Evolutionary conservation across 2,113 vertebrate species (phyloP).

Genomic region (Tringa solitaria): DNA sequence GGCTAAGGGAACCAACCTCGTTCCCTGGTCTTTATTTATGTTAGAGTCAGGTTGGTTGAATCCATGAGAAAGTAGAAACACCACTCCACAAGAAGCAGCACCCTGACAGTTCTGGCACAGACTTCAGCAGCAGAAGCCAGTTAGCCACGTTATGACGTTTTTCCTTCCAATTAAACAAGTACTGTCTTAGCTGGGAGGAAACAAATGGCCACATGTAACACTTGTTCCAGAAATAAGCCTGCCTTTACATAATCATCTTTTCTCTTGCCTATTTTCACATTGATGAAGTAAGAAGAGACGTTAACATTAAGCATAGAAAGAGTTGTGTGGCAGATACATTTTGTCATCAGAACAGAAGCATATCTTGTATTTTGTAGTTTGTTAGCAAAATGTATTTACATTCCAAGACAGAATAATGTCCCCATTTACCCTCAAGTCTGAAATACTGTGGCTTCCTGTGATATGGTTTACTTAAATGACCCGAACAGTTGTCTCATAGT

Average conservation of each 20-base stretch:
- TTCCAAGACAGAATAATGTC: not conserved
- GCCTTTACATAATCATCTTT: not conserved
- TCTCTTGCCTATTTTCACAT: not conserved
- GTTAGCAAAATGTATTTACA: slow-evolving; percentile 19
- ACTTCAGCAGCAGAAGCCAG: not conserved
- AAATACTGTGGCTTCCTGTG: not conserved
- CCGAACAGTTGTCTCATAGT: not conserved
- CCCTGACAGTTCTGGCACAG: not conserved
- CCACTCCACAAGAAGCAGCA: not conserved
- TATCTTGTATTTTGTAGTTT: not conserved
- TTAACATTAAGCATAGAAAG: not conserved
- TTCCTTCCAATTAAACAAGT: slow-evolving; percentile 15
- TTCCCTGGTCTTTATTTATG: not conserved
- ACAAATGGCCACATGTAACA: not conserved
- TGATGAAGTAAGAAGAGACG: not conserved
- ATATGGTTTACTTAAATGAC: not conserved
- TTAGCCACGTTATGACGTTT: not conserved
- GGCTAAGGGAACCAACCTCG: fast-evolving
- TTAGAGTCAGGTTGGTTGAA: not conserved
- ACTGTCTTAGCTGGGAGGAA: not conserved
- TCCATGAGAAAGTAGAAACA: not conserved
- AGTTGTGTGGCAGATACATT: not conserved
- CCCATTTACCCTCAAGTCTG: not conserved
- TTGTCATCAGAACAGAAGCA: not conserved
- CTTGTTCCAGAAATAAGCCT: not conserved